These are phyloP conservation scores for Tiliacea citrago DNA, from an alignment of 2,888 invertebrate species.

Conservation along the genomic window DNA sequence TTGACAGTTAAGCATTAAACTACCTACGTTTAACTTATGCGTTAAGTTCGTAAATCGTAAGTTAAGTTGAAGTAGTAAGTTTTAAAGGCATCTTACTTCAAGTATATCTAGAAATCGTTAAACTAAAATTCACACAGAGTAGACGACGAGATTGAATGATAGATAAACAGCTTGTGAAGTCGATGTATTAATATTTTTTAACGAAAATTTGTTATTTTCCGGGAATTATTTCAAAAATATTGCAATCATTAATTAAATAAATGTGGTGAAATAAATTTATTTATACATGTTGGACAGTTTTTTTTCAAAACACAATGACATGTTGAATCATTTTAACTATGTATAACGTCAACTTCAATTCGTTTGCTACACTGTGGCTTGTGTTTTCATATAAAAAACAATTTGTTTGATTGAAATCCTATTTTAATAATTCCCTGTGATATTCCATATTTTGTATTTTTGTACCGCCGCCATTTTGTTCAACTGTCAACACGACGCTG, in stretches of 20 bases:
- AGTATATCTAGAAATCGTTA: not conserved
- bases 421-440: constrained; percentile 16
- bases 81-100: constrained; percentile 12
- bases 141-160: not conserved
- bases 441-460: constrained; percentile 42
- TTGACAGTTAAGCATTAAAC: constrained; percentile 59
- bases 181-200: not conserved
- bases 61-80: constrained; percentile 21
- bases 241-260: not conserved
- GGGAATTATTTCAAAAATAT: not conserved
- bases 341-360: not conserved
- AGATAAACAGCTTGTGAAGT: not conserved
- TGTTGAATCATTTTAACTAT: not conserved
- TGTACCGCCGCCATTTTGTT: constrained; percentile 43
- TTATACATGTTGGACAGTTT: too few relatives aligned
- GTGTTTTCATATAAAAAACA: not conserved
- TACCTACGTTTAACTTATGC: constrained; percentile 26
- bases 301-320: not conserved
- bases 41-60: constrained; percentile 29
- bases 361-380: not conserved
- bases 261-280: not conserved
- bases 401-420: not conserved
- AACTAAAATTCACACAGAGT: not conserved
- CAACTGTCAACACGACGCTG: constrained; percentile 55
- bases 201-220: not conserved